Base-by-base conservation (phyloP, 2,113 vertebrate species). In the Bagarius yarrelli region DNA sequence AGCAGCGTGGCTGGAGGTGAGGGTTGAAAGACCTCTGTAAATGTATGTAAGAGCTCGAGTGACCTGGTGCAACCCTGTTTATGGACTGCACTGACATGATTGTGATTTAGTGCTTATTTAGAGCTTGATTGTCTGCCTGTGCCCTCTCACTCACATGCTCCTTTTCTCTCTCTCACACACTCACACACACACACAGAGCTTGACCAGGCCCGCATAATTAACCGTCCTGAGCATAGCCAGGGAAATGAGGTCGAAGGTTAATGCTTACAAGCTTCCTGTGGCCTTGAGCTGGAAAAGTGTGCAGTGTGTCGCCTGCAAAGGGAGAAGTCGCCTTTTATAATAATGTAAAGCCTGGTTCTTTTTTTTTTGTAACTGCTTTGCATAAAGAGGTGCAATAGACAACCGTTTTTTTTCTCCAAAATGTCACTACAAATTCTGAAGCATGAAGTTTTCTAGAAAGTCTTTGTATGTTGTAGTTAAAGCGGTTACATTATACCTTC, bases 221-320 rank as follows among this genome's bases (percentile, higher is more conserved):
- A 85, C 81, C 60, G 76, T 71, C 57, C 79, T 76, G 76, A 78
- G 79, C 32, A 36, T 66, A 67, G 83, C 76, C 71, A 67, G 82
- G 80, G 53, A 79, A 83, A 81, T 78, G 82, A 83, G 77, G 84
- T 84, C 78, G 59, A 84, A 83, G 84, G 86, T 87, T 85, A 85
- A 85, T 84, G 82, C 83, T 84, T 85, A 80, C 77, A 84, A 83
- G 83, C 75, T 81, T 85, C 81, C 80, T 79, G 79, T 79, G 56
- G 82, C 79, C 82, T 81, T 70, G 60, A 82, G 80, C 79, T 75
- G 81, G 55, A 73, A 73, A 83, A 80, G 83, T 66, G 66, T 30
- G 64, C 78, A 32, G 73, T 73, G 73, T 83, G 82, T 75, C 71
- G 74, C 78, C 67, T 61, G 61, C 4, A 56, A 34, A 74, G 78